These are phyloP conservation scores for Cassiopea xamachana DNA, from an alignment of 30 jellyfish, hydroid and myxozoan species.

Conservation along the genomic window DNA sequence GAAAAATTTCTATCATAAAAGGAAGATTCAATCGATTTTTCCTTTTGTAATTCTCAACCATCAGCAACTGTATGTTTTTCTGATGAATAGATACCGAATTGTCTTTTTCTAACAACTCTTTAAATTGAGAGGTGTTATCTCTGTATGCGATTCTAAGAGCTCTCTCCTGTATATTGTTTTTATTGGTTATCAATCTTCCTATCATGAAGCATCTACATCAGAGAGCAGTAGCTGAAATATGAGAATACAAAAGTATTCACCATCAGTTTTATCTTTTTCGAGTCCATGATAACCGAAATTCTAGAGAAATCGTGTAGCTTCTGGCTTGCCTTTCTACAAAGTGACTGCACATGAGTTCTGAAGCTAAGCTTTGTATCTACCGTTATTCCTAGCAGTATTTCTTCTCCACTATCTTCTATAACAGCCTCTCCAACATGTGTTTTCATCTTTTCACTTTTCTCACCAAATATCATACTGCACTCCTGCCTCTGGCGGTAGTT, in stretches of 20 bases:
- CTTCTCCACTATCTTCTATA: slow-evolving; percentile 12
- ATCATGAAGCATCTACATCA: not conserved
- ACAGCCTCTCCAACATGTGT: slow-evolving; percentile 23
- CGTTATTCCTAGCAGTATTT: slow-evolving; percentile 4
- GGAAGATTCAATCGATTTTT: not conserved
- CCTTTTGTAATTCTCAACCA: not conserved
- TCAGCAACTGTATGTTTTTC: not conserved
- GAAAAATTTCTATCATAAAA: slow-evolving; percentile 1
- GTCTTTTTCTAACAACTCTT: not conserved
- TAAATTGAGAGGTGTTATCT: not conserved
- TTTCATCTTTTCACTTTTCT: not conserved
- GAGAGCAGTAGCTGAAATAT: not conserved
- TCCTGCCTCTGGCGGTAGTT: too few species aligned
- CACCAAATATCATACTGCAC: slow-evolving; percentile 9
- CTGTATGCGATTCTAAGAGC: not conserved
- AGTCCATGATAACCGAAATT: not conserved
- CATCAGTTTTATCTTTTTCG: not conserved
- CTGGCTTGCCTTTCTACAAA: not conserved
- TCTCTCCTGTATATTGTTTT: not conserved
- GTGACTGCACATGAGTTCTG: not conserved
- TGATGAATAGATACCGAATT: not conserved
- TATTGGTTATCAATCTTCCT: not conserved
- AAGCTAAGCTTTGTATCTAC: slow-evolving; percentile 5
- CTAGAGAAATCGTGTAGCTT: not conserved
- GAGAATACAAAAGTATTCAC: slow-evolving; percentile 5